phyloP scores from a whole-genome alignment of 2,888 invertebrate genomes.

The Ypsolopha sequella region DNA sequence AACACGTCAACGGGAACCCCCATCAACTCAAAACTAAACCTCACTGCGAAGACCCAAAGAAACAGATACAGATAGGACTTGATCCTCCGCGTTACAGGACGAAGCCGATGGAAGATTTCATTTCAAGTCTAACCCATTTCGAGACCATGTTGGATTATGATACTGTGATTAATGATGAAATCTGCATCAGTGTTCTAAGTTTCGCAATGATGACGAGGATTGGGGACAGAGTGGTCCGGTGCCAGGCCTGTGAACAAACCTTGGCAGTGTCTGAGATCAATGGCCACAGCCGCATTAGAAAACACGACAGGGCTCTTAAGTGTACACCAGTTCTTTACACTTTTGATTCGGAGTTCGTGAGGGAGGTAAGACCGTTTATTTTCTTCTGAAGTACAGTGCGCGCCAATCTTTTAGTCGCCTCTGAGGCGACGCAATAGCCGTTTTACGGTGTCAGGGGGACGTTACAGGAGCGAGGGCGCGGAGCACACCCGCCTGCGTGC shows the following conservation, averaged over 20 bases:
- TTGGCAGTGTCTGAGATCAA: slow-evolving; percentile 3
- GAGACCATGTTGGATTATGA: slow-evolving; percentile 11
- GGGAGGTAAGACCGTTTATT: slow-evolving; percentile 3
- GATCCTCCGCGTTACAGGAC: neutral
- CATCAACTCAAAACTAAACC: slow-evolving; percentile 8
- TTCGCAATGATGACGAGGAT: slow-evolving; percentile 13
- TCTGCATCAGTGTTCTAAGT: slow-evolving; percentile 17
- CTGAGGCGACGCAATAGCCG: too few relatives aligned
- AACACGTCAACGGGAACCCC: slow-evolving; percentile 11
- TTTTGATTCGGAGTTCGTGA: neutral
- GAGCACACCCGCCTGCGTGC: too few relatives aligned
- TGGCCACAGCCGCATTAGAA: slow-evolving; percentile 7
- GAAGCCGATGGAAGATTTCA: slow-evolving; percentile 7
- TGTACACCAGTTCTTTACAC: slow-evolving; percentile 15
- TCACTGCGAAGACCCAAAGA: slow-evolving; percentile 1
- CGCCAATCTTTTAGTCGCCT: too few relatives aligned
- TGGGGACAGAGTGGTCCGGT: slow-evolving; percentile 7
- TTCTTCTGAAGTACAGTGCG: too few relatives aligned
- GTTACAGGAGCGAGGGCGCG: too few relatives aligned
- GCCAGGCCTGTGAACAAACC: slow-evolving; percentile 15
- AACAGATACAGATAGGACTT: neutral
- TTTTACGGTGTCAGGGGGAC: too few relatives aligned
- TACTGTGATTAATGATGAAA: slow-evolving; percentile 23
- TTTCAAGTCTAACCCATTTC: slow-evolving; percentile 8
- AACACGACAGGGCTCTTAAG: slow-evolving; percentile 12